Percentiles rank a stretch among this genome's conserved stretches.
Evolutionary conservation across 1,140 invertebrate genomes (phyloP).

Genomic region (Venturia canescens): DNA sequence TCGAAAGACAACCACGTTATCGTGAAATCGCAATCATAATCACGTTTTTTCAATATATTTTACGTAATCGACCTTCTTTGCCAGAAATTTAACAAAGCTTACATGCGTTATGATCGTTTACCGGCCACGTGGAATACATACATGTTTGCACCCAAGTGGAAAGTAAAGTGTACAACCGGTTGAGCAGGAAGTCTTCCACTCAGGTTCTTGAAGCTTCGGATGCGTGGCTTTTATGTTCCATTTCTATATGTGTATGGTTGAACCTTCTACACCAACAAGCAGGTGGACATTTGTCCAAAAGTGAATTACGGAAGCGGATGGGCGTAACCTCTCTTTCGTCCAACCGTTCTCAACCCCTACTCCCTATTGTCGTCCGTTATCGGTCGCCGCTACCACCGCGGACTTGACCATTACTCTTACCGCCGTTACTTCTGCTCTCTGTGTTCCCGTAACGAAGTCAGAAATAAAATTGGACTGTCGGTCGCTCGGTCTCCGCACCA

Average conservation of each 20-base stretch:
- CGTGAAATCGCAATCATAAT: too few relatives aligned
- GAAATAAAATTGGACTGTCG: constrained; percentile 42
- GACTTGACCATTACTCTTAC: constrained; percentile 17
- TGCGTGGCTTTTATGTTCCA: constrained; percentile 18
- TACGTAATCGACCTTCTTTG: neutral
- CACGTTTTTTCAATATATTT: too few relatives aligned
- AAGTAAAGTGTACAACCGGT: constrained; percentile 1
- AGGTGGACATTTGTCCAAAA: constrained; percentile 46
- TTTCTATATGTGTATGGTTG: neutral
- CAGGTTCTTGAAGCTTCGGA: neutral
- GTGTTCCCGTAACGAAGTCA: constrained; percentile 32
- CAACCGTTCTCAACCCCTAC: neutral
- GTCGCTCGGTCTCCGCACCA: neutral
- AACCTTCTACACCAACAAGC: constrained; percentile 21
- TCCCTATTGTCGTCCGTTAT: constrained; percentile 38
- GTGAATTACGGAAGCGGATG: constrained; percentile 42
- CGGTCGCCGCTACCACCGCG: constrained; percentile 12
- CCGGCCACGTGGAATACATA: neutral
- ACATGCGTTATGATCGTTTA: neutral
- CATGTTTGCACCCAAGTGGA: neutral
- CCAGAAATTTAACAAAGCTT: constrained; percentile 9
- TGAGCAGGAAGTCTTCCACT: constrained; percentile 2
- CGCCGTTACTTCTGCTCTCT: neutral
- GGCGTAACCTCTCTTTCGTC: constrained; percentile 19
- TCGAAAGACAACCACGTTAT: too few relatives aligned